These are phyloP conservation scores for Drosophila sp. DNA, from an alignment of 1,140 invertebrate species.

Conservation along the genomic window DNA sequence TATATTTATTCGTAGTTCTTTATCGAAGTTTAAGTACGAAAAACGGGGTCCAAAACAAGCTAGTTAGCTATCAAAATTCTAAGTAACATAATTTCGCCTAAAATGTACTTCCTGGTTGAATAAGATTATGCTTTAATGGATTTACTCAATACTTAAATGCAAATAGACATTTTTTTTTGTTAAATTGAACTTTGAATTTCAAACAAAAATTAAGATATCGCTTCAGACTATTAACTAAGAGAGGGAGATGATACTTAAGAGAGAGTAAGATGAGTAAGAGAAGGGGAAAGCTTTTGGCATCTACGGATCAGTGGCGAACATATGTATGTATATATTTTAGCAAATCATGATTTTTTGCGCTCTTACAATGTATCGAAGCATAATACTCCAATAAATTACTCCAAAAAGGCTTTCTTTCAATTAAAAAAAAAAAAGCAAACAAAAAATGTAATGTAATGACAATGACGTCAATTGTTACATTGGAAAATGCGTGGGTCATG, in stretches of 20 bases:
- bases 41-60: background rate
- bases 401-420: background rate
- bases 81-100: background rate
- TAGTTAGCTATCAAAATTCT: background rate
- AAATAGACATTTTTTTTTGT: background rate
- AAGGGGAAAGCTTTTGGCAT: background rate
- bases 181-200: background rate
- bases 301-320: background rate
- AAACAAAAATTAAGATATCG: background rate
- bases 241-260: background rate
- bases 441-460: background rate
- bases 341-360: background rate
- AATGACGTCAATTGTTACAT: background rate
- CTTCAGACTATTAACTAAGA: background rate
- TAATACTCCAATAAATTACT: too few relatives aligned
- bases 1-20: too few relatives aligned
- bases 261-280: background rate
- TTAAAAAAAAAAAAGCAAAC: background rate
- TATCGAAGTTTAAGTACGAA: background rate
- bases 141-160: background rate
- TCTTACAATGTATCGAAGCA: background rate
- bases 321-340: background rate
- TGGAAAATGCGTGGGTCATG: background rate
- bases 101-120: constrained; percentile 1
- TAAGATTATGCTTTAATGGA: background rate